These are phyloP conservation scores for Brachypterus glaber DNA, from an alignment of 2,888 invertebrate species.

Conservation along the genomic window DNA sequence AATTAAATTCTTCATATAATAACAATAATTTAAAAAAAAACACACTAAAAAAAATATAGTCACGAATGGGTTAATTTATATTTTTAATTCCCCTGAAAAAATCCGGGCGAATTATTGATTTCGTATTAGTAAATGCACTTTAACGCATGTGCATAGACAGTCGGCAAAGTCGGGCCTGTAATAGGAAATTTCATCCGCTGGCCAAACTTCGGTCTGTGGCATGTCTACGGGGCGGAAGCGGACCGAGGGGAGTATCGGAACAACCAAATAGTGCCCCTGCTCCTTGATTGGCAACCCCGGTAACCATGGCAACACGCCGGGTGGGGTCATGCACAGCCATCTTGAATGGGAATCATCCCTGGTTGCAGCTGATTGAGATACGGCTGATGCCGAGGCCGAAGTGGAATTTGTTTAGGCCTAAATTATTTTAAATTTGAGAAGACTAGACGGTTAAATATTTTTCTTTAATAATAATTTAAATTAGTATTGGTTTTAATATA, in stretches of 20 bases:
- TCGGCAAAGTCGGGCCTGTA: slow-evolving; percentile 16
- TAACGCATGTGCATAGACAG: slow-evolving; percentile 32
- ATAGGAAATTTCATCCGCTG: slow-evolving; percentile 17
- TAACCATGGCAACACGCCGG: slow-evolving; percentile 35
- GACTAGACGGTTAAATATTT: no score
- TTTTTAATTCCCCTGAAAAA: slow-evolving; percentile 5
- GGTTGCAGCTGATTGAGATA: slow-evolving; percentile 23
- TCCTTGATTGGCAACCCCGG: slow-evolving; percentile 33
- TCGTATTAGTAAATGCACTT: slow-evolving; percentile 26
- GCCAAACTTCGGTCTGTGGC: slow-evolving; percentile 11
- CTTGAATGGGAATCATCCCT: slow-evolving; percentile 30
- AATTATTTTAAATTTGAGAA: slow-evolving; percentile 1
- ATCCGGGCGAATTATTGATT: slow-evolving; percentile 26
- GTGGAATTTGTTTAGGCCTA: slow-evolving; percentile 5
- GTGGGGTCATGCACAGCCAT: slow-evolving; percentile 40
- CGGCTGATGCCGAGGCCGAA: slow-evolving; percentile 11
- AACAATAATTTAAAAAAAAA: no score
- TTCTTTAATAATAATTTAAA: no score
- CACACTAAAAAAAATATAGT: no score
- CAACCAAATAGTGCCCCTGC: slow-evolving; percentile 30
- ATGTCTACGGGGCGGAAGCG: slow-evolving; percentile 5
- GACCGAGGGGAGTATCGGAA: slow-evolving; percentile 20
- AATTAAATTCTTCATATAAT: no score
- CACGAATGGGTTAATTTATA: no score
- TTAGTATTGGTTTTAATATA: no score